phyloP scores from a whole-genome alignment of 2,113 vertebrate species.

The Heloderma charlesbogerti region DNA sequence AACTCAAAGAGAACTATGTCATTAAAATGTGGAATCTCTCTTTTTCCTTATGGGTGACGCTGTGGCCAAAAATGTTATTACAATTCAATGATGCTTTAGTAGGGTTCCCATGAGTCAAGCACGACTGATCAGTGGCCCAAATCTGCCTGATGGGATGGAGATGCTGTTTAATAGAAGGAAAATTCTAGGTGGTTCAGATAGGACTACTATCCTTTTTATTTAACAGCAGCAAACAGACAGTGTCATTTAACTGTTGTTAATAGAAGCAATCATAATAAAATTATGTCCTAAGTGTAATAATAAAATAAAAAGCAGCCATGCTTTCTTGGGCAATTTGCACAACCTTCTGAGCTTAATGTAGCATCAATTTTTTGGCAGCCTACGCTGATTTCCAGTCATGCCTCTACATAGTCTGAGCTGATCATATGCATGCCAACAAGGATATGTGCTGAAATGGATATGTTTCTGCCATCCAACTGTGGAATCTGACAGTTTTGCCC shows the following conservation, averaged over 20 bases:
- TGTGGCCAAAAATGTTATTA: no score
- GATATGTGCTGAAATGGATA: not conserved
- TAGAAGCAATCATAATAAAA: no score
- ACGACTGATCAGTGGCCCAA: not conserved
- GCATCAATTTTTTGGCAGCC: not conserved
- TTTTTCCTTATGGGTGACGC: no score
- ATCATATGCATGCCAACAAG: not conserved
- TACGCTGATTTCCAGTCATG: not conserved
- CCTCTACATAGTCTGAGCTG: not conserved
- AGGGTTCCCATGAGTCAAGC: not conserved
- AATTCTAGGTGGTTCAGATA: not conserved
- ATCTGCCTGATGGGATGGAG: not conserved
- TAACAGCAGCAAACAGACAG: no score
- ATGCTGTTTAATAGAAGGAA: no score
- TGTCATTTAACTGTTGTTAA: no score
- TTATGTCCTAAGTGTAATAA: not conserved
- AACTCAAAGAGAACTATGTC: no score
- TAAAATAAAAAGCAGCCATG: not conserved
- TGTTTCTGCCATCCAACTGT: not conserved
- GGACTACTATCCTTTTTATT: not conserved
- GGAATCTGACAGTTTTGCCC: not conserved
- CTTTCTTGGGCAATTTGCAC: not conserved
- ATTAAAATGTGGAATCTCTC: no score
- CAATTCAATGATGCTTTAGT: no score
- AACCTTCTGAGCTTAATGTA: not conserved